Evolutionary conservation across 2,797 vertebrate genomes (phyloP).

Genomic region (Hylomyscus alleni): DNA sequence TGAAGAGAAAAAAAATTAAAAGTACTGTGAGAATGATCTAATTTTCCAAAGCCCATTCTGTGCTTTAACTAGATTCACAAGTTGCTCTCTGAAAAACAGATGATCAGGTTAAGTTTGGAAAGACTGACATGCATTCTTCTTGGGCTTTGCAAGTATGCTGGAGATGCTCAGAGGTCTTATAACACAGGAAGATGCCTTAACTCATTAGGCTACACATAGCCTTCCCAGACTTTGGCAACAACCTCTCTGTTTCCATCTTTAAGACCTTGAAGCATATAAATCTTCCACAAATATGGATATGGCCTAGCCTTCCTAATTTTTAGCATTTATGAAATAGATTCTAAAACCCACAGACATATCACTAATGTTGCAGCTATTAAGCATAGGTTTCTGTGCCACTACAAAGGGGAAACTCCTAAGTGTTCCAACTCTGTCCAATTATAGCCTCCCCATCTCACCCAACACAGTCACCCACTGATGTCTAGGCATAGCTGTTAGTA

Average conservation of each 20-base stretch:
- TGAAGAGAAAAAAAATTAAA: background rate
- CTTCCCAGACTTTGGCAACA: background rate
- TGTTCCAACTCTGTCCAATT: background rate
- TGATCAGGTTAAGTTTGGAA: background rate
- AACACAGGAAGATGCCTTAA: background rate
- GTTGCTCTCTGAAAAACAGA: slow-evolving; percentile 50
- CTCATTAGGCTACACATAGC: background rate
- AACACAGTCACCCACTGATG: background rate
- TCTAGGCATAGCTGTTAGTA: background rate
- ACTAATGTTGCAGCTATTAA: background rate
- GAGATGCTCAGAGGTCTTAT: background rate
- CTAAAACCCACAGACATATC: background rate
- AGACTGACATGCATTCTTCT: background rate
- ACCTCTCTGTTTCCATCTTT: background rate
- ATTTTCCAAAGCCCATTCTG: slow-evolving; percentile 20
- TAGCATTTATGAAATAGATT: background rate
- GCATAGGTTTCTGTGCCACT: background rate
- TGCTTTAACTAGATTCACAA: background rate
- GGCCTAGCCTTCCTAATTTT: background rate
- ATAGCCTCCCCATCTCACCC: background rate
- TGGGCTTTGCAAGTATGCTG: background rate
- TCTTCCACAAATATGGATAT: background rate
- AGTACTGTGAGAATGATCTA: background rate
- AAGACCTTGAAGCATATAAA: background rate
- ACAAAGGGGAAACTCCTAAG: background rate